Evolutionary conservation across 2,888 invertebrate species (phyloP).

Genomic region (Chydorus sphaericus): DNA sequence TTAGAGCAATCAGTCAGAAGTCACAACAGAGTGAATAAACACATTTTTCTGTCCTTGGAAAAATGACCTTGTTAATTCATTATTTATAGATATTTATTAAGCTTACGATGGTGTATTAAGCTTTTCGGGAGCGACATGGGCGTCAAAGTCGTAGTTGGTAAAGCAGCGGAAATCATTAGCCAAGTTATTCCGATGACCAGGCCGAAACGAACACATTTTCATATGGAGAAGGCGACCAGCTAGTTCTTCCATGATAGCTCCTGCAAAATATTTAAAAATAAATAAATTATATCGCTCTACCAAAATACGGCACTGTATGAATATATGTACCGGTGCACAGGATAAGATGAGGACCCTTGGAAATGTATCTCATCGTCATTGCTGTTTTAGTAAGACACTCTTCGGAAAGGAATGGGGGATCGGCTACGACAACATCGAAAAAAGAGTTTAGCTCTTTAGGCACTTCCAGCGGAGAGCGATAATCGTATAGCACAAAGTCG

Average conservation of each 20-base stretch:
- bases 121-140: no score
- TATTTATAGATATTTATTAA: no score
- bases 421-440: constrained; percentile 76
- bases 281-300: background rate
- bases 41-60: no score
- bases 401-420: constrained; percentile 87
- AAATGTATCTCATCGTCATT: constrained; percentile 54
- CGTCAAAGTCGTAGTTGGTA: constrained; percentile 71
- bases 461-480: constrained; percentile 56
- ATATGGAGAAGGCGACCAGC: constrained; percentile 47
- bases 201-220: constrained; percentile 52
- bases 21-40: no score
- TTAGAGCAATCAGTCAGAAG: no score
- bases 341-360: constrained; percentile 58
- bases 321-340: constrained; percentile 60
- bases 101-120: no score
- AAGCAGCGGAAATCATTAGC: constrained; percentile 87
- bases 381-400: constrained; percentile 79
- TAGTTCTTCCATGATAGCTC: constrained; percentile 58
- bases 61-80: no score
- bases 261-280: constrained; percentile 28
- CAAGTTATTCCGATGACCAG: constrained; percentile 73
- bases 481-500: constrained; percentile 77
- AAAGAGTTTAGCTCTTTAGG: constrained; percentile 40
- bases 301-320: no score